These are phyloP conservation scores for Eueides isabella DNA, from an alignment of 1,140 invertebrate species.

Conservation along the genomic window DNA sequence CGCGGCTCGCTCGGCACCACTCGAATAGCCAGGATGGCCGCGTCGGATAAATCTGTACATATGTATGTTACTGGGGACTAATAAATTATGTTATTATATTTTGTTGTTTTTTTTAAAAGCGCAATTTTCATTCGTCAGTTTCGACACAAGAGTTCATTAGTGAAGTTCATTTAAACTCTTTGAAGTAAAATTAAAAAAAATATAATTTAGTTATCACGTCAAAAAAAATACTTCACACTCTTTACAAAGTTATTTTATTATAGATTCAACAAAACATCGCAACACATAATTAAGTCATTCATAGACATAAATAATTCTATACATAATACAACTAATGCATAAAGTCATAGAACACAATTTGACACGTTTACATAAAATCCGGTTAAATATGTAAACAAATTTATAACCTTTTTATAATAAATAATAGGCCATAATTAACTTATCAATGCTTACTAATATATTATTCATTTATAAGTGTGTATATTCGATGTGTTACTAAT, in stretches of 20 bases:
- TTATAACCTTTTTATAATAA: not conserved
- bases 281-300: not conserved
- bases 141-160: no score
- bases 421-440: not conserved
- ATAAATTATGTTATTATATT: conserved; percentile 36
- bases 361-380: not conserved
- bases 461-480: not conserved
- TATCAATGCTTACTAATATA: not conserved
- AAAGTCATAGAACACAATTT: not conserved
- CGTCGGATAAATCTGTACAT: conserved; percentile 89
- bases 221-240: not conserved
- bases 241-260: conserved; percentile 2
- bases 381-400: not conserved
- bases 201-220: not conserved
- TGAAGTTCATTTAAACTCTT: no score
- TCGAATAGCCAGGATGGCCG: conserved; percentile 87
- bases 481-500: not conserved
- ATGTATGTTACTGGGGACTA: conserved; percentile 89
- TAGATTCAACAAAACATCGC: not conserved
- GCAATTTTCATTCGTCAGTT: no score
- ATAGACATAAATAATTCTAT: not conserved
- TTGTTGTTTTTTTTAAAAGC: not conserved
- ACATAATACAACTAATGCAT: not conserved
- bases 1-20: conserved; percentile 89
- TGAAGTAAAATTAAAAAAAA: no score